Base-by-base conservation (phyloP, 2,888 invertebrate species). In the Drosophila mimica region DNA sequence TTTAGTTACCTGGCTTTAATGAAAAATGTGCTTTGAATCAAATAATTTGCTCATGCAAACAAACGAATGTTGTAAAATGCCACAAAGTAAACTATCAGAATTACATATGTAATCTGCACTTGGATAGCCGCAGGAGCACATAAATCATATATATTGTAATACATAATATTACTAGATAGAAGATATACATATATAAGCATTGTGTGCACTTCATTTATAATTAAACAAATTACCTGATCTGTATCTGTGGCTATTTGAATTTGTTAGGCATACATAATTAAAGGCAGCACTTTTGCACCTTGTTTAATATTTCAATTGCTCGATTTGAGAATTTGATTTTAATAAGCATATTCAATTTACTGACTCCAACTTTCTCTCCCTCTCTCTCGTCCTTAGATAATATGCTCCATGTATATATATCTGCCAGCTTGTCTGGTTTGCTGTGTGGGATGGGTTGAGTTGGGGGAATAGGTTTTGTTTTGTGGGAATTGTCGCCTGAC, bases 401-500 rank as follows among this genome's bases (percentile, higher is more conserved):
- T 8, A 15, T 25, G 25, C 25, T 46, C 25, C 15, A 15, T 25
- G 4, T 4, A 15, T 15, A 25, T 25, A 25, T 25, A 25, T n/a
- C n/a, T n/a, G 6, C 4, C n/a, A 15, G 1, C 15, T 46, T 1
- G 15, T 20, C 7, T 46, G 46, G 20, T 8, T 46, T 15, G 15
- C 6, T n/a, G 5, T 28, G 34, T 33, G 15, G 3, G 4, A 31
- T 54, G 61, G 36, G 36, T 6, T 36, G 36, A 36, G 17, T 36
- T 17, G 36, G 36, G 49, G 53, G 53, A 61, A 57, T 30, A 40
- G 30, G 11, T 20, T 11, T 20, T 43, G 20, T 20, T 56, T 43
- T 48, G 43, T 17, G 51, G 51, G 56, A 62, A 67, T 65, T 71
- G 80, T 60, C 60, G 76, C 53, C 43, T 38, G 66, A n/a, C n/a